Conservation (phyloP, 2,888 invertebrate genomes). For the Dendrolimus houi region DNA sequence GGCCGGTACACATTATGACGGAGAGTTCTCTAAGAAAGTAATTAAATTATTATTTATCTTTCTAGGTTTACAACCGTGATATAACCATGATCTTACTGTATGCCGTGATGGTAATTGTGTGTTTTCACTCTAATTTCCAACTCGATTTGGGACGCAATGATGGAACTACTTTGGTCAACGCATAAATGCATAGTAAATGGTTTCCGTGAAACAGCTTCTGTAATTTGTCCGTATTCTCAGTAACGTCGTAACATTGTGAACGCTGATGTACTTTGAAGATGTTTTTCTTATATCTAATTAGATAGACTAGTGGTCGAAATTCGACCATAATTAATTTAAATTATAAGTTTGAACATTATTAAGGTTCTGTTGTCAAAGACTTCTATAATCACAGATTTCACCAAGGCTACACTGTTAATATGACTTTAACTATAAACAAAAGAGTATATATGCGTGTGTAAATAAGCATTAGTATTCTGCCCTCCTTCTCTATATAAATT, state of each 20-base stretch:
- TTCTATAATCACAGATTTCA: too few species aligned
- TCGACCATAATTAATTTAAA: too few species aligned
- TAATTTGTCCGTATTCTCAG: neutral
- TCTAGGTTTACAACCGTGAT: neutral
- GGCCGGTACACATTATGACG: too few species aligned
- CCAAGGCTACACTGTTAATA: too few species aligned
- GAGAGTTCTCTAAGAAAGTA: neutral
- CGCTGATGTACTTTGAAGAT: neutral
- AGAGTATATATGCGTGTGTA: too few species aligned
- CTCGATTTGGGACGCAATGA: neutral
- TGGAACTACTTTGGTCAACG: neutral
- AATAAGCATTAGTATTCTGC: too few species aligned
- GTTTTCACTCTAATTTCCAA: neutral
- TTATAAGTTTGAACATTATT: too few species aligned
- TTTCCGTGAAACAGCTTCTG: neutral
- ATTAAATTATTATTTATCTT: neutral
- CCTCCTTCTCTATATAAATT: too few species aligned
- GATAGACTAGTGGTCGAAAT: too few species aligned
- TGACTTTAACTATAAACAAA: too few species aligned
- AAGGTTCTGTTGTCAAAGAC: too few species aligned
- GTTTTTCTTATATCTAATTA: too few species aligned
- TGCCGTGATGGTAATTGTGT: neutral
- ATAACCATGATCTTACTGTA: neutral
- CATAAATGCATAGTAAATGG: neutral
- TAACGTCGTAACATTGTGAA: neutral